Conservation (phyloP, 2,113 vertebrate species). For the Phyllostomus discolor region DNA sequence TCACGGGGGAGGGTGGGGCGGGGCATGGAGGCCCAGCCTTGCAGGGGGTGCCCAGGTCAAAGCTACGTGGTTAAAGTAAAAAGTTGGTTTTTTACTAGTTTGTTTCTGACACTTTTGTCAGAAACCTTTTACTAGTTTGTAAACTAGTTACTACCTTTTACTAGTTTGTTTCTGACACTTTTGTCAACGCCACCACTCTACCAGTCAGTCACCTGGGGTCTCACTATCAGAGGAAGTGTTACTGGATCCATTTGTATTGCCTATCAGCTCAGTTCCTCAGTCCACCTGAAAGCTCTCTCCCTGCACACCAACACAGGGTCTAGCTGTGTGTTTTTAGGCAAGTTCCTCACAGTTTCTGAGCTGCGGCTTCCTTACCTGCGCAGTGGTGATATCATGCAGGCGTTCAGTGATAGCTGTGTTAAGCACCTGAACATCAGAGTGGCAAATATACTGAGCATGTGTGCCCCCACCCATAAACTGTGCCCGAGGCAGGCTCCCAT, state of each 20-base stretch:
- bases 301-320: background rate
- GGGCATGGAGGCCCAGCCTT: rapidly evolving
- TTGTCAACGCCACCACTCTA: background rate
- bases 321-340: no score
- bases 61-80: background rate
- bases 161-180: background rate
- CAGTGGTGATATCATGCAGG: rapidly evolving
- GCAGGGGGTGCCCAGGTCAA: background rate
- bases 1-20: rapidly evolving
- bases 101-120: background rate
- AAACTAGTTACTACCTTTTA: no score
- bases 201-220: background rate
- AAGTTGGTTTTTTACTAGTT: rapidly evolving
- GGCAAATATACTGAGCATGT: background rate
- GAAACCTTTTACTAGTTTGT: no score
- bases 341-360: background rate
- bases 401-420: rapidly evolving
- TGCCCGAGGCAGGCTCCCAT: background rate
- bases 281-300: background rate
- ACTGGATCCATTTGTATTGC: background rate
- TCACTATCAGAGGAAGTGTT: background rate
- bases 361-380: background rate
- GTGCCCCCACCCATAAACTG: rapidly evolving
- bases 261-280: background rate
- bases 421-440: no score